Evolutionary conservation across 2,113 vertebrate genomes (phyloP).

Genomic region (Diadophis punctatus): DNA sequence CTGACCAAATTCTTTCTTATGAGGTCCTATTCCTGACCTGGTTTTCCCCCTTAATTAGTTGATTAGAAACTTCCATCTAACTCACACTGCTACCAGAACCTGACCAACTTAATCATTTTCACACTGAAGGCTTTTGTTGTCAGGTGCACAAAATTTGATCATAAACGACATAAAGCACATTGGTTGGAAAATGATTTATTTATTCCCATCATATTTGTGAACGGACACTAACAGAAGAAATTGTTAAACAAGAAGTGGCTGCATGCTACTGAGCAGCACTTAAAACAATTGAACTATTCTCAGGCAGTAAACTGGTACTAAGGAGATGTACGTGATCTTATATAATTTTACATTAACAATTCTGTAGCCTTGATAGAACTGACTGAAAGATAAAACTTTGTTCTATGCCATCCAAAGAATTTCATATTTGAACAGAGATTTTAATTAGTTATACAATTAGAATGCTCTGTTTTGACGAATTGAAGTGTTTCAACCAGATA

Average conservation of each 20-base stretch:
- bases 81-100: not conserved
- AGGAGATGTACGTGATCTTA: not conserved
- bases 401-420: not conserved
- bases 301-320: not conserved
- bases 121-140: not conserved
- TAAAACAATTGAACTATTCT: not conserved
- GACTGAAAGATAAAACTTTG: not conserved
- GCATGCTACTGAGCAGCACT: not conserved
- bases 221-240: not conserved
- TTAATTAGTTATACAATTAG: not conserved
- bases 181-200: not conserved
- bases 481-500: not conserved
- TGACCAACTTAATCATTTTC: not conserved
- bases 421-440: not conserved
- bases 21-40: not conserved
- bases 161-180: not conserved
- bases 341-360: not conserved
- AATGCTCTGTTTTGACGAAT: not conserved
- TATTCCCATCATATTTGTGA: not conserved
- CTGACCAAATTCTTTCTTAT: not conserved
- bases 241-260: not conserved
- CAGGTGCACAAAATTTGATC: not conserved
- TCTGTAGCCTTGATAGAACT: too few species aligned
- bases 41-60: not conserved
- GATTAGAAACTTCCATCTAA: not conserved